A percentile compares a stretch with the other conserved stretches of the same genome.
These are phyloP conservation scores for Anisognathus igniventris DNA, from an alignment of 2,797 vertebrate species.

Conservation along the genomic window DNA sequence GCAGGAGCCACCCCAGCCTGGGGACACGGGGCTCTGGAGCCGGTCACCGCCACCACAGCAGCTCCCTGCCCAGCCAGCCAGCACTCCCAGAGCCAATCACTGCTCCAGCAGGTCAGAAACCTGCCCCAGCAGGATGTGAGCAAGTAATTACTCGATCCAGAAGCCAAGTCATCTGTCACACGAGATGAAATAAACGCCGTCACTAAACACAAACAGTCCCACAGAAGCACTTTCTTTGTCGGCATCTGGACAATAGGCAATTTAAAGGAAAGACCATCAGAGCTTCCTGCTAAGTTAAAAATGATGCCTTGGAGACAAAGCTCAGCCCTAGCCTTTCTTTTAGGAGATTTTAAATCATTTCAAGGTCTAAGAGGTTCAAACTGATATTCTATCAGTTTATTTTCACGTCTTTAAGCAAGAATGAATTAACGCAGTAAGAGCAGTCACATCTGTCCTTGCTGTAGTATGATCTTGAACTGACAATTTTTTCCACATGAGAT, in stretches of 20 bases:
- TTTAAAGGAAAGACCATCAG: conserved; percentile 45
- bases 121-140: neutral
- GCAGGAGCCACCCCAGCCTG: neutral
- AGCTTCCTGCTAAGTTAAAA: conserved; percentile 29
- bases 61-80: neutral
- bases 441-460: neutral
- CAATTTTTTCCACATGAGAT: neutral
- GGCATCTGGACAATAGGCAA: conserved; percentile 35
- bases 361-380: conserved; percentile 5
- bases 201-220: conserved; percentile 43
- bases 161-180: conserved; percentile 37
- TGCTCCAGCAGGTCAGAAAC: neutral
- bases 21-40: neutral
- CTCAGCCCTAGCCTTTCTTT: conserved; percentile 6
- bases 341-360: conserved; percentile 36
- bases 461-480: neutral
- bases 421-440: neutral
- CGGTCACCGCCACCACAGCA: fast-evolving
- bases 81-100: neutral
- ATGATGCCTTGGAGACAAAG: conserved; percentile 17
- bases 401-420: conserved; percentile 8
- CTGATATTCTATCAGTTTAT: conserved; percentile 6
- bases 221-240: conserved; percentile 27
- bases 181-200: neutral
- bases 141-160: neutral